A percentile compares a stretch with the other conserved stretches of the same genome.
phyloP scores from a whole-genome alignment of 2,888 invertebrate species.

The Drosophila sordidula region DNA sequence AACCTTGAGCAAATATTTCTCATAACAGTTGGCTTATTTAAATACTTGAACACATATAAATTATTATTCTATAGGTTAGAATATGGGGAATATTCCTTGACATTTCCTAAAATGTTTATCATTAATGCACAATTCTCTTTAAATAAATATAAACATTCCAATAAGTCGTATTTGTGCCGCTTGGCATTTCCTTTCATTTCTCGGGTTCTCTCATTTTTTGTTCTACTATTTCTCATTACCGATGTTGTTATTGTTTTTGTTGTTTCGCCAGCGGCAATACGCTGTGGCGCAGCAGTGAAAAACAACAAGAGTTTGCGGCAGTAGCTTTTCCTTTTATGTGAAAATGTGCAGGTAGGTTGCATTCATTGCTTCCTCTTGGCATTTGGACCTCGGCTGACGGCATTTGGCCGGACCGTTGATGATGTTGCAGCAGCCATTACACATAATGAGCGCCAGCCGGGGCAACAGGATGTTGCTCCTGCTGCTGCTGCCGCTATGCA shows the following conservation, averaged over 20 bases:
- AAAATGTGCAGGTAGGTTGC: conserved; percentile 71
- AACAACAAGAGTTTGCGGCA: conserved; percentile 38
- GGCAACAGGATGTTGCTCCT: conserved; percentile 51
- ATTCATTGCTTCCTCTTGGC: conserved; percentile 61
- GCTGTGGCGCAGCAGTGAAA: conserved; percentile 16
- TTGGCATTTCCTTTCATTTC: not conserved
- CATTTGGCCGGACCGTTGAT: conserved; percentile 26
- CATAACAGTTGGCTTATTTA: no score
- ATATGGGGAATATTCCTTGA: not conserved
- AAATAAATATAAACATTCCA: conserved; percentile 20
- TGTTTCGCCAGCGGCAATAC: conserved; percentile 32
- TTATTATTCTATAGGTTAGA: no score
- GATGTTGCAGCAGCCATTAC: conserved; percentile 62
- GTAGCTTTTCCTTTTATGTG: conserved; percentile 46
- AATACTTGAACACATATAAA: no score
- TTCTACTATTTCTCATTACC: conserved; percentile 22
- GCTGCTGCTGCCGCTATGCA: conserved; percentile 44
- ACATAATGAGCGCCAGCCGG: conserved; percentile 72
- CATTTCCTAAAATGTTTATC: not conserved
- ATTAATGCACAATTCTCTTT: not conserved
- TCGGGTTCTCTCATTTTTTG: conserved; percentile 10
- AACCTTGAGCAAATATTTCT: no score
- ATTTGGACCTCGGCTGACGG: conserved; percentile 43
- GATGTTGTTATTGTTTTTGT: conserved; percentile 23
- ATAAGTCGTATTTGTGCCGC: conserved; percentile 12